A percentile compares a stretch with the other conserved stretches of the same genome.
phyloP scores from a whole-genome alignment of 2,888 invertebrate species.

The Perithous albicinctus region DNA sequence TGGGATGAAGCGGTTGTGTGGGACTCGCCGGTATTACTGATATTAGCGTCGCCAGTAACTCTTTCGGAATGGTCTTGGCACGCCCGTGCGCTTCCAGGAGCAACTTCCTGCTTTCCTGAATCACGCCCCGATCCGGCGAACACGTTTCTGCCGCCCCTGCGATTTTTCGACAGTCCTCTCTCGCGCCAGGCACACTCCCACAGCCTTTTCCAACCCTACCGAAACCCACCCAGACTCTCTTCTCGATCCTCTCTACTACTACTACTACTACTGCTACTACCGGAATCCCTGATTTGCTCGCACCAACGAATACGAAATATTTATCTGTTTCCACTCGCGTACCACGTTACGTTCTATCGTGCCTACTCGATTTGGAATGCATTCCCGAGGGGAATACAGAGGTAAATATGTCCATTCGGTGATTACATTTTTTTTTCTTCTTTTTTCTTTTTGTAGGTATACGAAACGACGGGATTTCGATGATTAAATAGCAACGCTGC shows the following conservation, averaged over 20 bases:
- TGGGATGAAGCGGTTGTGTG: conserved; percentile 71
- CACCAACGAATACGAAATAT: conserved; percentile 57
- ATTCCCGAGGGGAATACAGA: not conserved
- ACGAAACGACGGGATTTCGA: not conserved
- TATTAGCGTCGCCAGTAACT: conserved; percentile 81
- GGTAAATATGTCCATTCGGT: conserved; percentile 44
- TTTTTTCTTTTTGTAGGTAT: too few relatives aligned
- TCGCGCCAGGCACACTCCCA: conserved; percentile 7
- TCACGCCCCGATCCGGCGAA: conserved; percentile 67
- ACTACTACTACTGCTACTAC: too few relatives aligned
- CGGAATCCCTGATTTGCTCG: conserved; percentile 66
- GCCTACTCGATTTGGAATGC: conserved; percentile 7
- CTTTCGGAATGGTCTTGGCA: conserved; percentile 81
- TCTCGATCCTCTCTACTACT: conserved; percentile 23
- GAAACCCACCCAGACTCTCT: not conserved
- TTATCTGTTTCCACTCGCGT: conserved; percentile 45
- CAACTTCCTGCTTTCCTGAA: conserved; percentile 70
- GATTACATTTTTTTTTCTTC: conserved; percentile 22
- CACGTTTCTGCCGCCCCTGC: conserved; percentile 68
- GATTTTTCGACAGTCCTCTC: conserved; percentile 66
- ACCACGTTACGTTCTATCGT: conserved; percentile 20
- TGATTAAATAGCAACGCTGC: conserved; percentile 5
- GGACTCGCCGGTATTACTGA: conserved; percentile 77
- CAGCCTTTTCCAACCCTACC: conserved; percentile 47
- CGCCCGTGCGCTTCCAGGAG: conserved; percentile 72